These are phyloP conservation scores for Hymenochirus boettgeri DNA, from an alignment of 2,113 vertebrate species.

Conservation along the genomic window DNA sequence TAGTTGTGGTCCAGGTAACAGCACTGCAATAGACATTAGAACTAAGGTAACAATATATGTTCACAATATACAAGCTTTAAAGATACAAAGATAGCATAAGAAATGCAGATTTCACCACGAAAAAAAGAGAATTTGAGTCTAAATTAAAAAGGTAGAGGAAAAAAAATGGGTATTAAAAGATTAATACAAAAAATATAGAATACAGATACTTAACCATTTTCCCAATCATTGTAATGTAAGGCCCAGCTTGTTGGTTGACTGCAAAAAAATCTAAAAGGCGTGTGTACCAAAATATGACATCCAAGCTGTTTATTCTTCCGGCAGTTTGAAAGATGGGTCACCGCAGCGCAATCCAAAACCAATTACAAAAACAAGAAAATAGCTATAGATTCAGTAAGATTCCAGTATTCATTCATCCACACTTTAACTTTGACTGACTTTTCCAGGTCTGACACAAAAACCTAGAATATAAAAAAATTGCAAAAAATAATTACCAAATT, in stretches of 20 bases:
- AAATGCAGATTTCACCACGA: no score
- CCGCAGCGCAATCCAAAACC: constrained; percentile 79
- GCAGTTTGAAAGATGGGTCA: constrained; percentile 59
- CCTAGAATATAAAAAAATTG: constrained; percentile 55
- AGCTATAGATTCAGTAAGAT: constrained; percentile 81
- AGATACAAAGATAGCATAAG: no score
- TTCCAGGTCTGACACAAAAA: constrained; percentile 87
- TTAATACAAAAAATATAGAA: no score
- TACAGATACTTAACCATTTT: no score
- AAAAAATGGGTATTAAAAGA: no score
- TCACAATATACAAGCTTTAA: no score
- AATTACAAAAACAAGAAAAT: constrained; percentile 76
- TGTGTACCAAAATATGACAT: constrained; percentile 96
- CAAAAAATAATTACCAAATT: no score
- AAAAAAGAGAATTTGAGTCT: no score
- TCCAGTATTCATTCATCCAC: constrained; percentile 96
- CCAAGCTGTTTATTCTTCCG: constrained; percentile 84
- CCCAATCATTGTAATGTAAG: constrained; percentile 94
- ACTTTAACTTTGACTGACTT: constrained; percentile 82
- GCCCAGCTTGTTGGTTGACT: constrained; percentile 90
- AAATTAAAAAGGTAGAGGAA: no score
- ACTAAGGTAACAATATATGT: no score
- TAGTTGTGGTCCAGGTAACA: no score
- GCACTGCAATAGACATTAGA: no score
- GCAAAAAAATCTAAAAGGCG: constrained; percentile 89